phyloP scores from a whole-genome alignment of 2,113 vertebrate species.

The Dendropsophus ebraccatus region DNA sequence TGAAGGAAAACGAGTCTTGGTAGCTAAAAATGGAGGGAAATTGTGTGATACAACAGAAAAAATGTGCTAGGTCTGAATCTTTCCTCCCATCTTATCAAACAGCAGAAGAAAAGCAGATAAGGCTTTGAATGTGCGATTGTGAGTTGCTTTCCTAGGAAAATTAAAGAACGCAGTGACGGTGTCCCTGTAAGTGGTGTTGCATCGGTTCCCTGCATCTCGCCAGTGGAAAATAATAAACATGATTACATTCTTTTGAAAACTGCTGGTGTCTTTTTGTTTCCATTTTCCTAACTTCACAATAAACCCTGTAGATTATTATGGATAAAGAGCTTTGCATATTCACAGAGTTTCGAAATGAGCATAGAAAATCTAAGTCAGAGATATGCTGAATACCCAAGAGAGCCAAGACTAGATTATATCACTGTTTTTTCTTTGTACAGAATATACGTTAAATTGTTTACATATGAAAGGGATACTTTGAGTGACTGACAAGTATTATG shows the following conservation, averaged over 20 bases:
- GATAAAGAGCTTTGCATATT: constrained; percentile 55
- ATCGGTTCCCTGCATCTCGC: constrained; percentile 2
- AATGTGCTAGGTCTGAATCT: too few relatives aligned
- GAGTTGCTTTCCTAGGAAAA: not conserved
- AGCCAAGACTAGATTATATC: constrained; percentile 17
- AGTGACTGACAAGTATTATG: not conserved
- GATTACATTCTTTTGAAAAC: constrained; percentile 46
- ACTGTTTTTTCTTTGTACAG: not conserved
- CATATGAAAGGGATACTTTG: not conserved
- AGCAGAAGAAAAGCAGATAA: not conserved
- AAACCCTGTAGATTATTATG: constrained; percentile 51
- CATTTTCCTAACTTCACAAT: constrained; percentile 52
- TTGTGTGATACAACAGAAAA: too few relatives aligned
- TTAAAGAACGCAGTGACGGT: not conserved
- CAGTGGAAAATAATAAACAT: constrained; percentile 49
- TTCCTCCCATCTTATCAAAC: not conserved
- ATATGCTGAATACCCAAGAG: not conserved
- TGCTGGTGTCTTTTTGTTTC: constrained; percentile 39
- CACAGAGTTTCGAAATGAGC: constrained; percentile 34
- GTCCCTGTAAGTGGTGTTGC: not conserved
- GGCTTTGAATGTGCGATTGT: not conserved
- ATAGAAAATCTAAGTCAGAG: constrained; percentile 32
- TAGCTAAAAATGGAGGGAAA: too few relatives aligned
- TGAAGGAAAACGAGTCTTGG: not conserved
- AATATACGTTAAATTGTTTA: constrained; percentile 39